phyloP scores from a whole-genome alignment of 2,797 vertebrate species.

The Phrynocephalus vlangalii region DNA sequence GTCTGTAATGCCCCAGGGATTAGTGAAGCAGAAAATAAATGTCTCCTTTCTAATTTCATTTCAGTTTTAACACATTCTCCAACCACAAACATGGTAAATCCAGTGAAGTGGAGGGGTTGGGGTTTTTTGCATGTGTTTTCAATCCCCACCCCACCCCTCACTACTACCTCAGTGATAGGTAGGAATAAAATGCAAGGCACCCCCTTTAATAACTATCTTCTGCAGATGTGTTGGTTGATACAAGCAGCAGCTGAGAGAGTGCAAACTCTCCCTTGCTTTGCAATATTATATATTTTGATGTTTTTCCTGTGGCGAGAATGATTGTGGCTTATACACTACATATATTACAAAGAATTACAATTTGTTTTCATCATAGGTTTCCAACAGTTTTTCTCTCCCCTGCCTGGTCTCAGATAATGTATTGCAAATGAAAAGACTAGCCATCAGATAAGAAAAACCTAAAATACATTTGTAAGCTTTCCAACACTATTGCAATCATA shows the following conservation, averaged over 20 bases:
- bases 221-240: constrained; percentile 37
- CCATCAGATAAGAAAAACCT: constrained; percentile 22
- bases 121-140: too few relatives aligned
- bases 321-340: constrained; percentile 30
- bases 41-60: neutral
- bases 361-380: constrained; percentile 8
- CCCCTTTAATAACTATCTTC: constrained; percentile 36
- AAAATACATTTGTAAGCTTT: neutral
- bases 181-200: constrained; percentile 45
- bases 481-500: constrained; percentile 2
- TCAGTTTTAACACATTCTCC: neutral
- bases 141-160: too few relatives aligned
- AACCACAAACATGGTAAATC: neutral
- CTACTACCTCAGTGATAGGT: neutral
- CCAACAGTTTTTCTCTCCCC: neutral
- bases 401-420: neutral
- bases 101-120: constrained; percentile 17
- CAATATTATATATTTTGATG: constrained; percentile 32
- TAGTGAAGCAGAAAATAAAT: constrained; percentile 5
- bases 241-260: constrained; percentile 46
- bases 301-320: constrained; percentile 42
- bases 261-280: constrained; percentile 33
- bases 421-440: constrained; percentile 18
- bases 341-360: constrained; percentile 1
- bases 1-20: neutral